phyloP scores from a whole-genome alignment of 2,797 vertebrate species.

The Eurystomus glaucurus region DNA sequence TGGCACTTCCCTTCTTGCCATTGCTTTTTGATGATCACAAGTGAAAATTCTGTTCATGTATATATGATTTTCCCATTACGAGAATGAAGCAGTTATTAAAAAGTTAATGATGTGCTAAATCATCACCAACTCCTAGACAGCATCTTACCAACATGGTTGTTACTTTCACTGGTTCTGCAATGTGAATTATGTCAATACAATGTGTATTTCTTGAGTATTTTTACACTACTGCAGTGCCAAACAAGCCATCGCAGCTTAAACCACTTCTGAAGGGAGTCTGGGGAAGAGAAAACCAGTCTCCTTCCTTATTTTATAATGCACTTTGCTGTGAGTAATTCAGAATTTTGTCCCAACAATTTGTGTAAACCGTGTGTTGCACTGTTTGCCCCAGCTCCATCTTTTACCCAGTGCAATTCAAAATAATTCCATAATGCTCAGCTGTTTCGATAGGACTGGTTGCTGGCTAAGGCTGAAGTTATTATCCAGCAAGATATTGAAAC shows the following conservation, averaged over 20 bases:
- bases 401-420: background rate
- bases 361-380: background rate
- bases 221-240: background rate
- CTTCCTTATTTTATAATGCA: background rate
- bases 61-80: background rate
- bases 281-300: background rate
- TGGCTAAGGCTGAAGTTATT: background rate
- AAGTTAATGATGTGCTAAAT: background rate
- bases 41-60: background rate
- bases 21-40: background rate
- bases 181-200: background rate
- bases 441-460: fast-evolving
- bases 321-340: slow-evolving; percentile 14
- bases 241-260: background rate
- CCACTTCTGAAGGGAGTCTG: background rate
- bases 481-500: background rate
- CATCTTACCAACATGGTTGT: background rate
- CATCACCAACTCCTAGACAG: background rate
- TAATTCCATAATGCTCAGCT: background rate
- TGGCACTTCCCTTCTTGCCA: background rate
- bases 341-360: slow-evolving; percentile 20
- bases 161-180: background rate
- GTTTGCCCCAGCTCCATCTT: background rate
- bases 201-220: background rate
- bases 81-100: background rate